A percentile compares a stretch with the other conserved stretches of the same genome.
phyloP scores from a whole-genome alignment of 2,888 invertebrate genomes.

The Lithodes maja region DNA sequence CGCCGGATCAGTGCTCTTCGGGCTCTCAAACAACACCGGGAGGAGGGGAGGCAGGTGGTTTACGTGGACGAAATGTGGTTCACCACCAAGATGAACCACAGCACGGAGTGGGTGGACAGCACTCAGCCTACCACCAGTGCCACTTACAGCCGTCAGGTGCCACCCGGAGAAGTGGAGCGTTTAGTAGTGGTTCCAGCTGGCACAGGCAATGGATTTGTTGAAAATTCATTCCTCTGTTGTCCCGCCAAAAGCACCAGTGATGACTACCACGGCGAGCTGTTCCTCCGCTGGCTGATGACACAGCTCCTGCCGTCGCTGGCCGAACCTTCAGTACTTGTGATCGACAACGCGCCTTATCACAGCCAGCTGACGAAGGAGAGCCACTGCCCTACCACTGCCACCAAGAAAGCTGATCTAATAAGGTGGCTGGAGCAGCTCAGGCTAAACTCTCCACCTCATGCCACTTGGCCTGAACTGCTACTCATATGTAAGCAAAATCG shows the following conservation, averaged over 20 bases:
- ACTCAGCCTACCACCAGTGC: slow-evolving; percentile 3
- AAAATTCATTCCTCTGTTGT: background rate
- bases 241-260: slow-evolving; percentile 4
- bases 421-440: background rate
- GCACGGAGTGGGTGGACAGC: background rate
- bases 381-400: slow-evolving; percentile 15
- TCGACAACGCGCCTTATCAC: background rate
- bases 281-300: slow-evolving; percentile 16
- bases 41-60: slow-evolving; percentile 1
- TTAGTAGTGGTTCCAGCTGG: slow-evolving; percentile 8
- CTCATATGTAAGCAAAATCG: no score
- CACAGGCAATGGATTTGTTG: background rate
- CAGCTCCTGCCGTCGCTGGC: background rate
- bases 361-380: background rate
- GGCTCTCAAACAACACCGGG: background rate
- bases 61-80: no score
- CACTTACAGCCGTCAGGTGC: background rate
- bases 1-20: background rate
- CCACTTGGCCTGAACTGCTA: background rate
- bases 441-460: background rate
- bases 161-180: background rate
- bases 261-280: slow-evolving; percentile 17
- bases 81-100: no score
- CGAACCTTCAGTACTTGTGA: slow-evolving; percentile 2
- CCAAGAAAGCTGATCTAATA: background rate